A percentile compares a stretch with the other conserved stretches of the same genome.
Evolutionary conservation across 2,888 invertebrate genomes (phyloP).

Genomic region (Tipula lateralis): DNA sequence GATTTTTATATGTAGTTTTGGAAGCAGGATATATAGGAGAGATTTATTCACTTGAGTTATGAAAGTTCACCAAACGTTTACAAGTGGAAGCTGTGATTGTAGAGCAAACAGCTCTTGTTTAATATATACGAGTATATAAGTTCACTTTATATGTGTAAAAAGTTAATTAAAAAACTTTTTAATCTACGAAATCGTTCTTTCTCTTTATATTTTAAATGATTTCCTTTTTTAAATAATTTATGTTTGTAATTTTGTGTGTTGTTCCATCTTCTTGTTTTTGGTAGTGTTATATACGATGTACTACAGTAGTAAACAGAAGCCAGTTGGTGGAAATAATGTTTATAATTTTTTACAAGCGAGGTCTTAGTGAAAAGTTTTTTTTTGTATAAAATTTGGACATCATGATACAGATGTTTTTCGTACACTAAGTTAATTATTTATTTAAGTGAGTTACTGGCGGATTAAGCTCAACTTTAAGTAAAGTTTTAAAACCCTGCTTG

Average conservation of each 20-base stretch:
- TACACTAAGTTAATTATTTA: background rate
- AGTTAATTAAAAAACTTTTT: conserved; percentile 13
- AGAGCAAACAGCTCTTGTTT: background rate
- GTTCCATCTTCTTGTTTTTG: background rate
- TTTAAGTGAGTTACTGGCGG: background rate
- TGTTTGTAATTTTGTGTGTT: background rate
- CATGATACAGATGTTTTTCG: background rate
- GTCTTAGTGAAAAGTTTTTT: background rate
- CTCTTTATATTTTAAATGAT: background rate
- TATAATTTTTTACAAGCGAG: background rate
- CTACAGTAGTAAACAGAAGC: background rate
- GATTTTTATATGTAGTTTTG: background rate
- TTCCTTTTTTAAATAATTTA: conserved; percentile 24
- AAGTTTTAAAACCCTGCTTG: background rate
- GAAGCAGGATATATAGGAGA: background rate
- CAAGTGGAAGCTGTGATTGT: background rate
- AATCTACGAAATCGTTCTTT: background rate
- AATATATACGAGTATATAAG: no score
- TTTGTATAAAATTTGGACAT: background rate
- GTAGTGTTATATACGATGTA: background rate
- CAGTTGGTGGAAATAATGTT: background rate
- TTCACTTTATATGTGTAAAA: background rate
- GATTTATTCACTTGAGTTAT: background rate
- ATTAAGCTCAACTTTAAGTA: background rate
- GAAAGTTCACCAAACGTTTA: background rate